Evolutionary conservation across 1,140 invertebrate genomes (phyloP), one percentile per base, ranked within the genome.

Genomic region (Saccostrea cuccullata): DNA sequence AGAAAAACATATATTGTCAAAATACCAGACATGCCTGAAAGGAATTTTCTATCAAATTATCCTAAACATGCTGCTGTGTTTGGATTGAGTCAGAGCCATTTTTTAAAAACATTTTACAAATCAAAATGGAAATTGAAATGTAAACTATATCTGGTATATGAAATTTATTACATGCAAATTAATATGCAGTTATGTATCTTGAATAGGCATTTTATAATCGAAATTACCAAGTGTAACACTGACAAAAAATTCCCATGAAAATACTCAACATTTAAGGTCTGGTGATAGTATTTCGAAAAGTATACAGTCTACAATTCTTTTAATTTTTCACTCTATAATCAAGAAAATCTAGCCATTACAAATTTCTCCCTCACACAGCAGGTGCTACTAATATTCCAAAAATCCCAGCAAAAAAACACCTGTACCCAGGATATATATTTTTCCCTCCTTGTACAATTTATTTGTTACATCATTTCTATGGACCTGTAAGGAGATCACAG

Each of bases 381-480:
- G 70, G 70, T 77, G 70, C 70, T 77, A 30, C 26, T 77, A 77
- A 77, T 77, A 77, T 30, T 30, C 26, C 13, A 36, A 77, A 77
- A 77, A 26, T 77, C 17, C 70, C 15, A 77, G 47, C 47, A 47
- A 15, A 77, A n/a, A 26, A 36, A 36, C 70, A 77, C 70, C 70
- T 77, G 70, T 77, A 77, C 26, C 47, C 23, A 26, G 13, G 36
- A 26, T 36, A 77, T 36, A 77, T 30, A 3, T 64, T 17, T 60
- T n/a, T 30, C 15, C n/a, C 15, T 12, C 70, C 23, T 67, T 67
- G 60, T 67, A 67, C 30, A 30, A 77, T 17, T 77, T 17, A 77
- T 77, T 77, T 77, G 70, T 77, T 77, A 77, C 70, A 77, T 77
- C 70, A 77, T 77, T 77, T 13, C 23, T 77, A 77, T 77, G 23